A percentile compares a stretch with the other conserved stretches of the same genome.
phyloP scores from a whole-genome alignment of 1,140 invertebrate species.

The Diorhabda elongata region DNA sequence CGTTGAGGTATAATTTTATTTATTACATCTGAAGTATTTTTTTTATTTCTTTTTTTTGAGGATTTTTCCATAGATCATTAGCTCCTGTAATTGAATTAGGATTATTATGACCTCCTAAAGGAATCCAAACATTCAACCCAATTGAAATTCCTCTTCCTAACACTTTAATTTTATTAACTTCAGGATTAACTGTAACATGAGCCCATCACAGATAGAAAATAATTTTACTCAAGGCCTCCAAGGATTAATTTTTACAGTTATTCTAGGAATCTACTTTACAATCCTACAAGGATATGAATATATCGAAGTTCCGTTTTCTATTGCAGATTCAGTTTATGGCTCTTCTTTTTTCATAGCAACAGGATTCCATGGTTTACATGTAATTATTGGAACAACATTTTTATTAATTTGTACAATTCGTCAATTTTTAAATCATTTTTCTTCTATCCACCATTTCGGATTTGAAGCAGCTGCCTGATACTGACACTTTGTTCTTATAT shows the following conservation, averaged over 20 bases:
- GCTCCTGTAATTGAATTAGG: slow-evolving; percentile 60
- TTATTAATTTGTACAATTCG: no score
- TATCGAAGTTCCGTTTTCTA: no score
- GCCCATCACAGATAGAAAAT: no score
- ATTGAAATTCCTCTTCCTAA: slow-evolving; percentile 61
- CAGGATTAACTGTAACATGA: no score
- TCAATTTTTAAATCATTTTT: slow-evolving; percentile 61
- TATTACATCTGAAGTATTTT: slow-evolving; percentile 45
- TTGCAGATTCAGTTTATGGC: no score
- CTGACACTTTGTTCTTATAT: slow-evolving; percentile 69
- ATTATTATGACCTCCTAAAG: slow-evolving; percentile 53
- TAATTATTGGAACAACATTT: slow-evolving; percentile 65
- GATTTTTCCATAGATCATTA: slow-evolving; percentile 61
- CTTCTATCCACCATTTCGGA: slow-evolving; percentile 59
- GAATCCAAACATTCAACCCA: slow-evolving; percentile 57
- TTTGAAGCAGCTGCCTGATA: slow-evolving; percentile 69
- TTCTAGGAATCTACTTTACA: no score
- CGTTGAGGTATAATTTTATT: slow-evolving; percentile 60
- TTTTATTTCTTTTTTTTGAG: slow-evolving; percentile 61
- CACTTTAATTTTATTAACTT: slow-evolving; percentile 46
- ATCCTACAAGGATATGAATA: no score
- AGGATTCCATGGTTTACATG: slow-evolving; percentile 70
- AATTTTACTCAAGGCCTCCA: no score
- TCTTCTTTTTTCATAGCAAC: slow-evolving; percentile 63
- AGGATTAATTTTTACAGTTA: no score